Base-by-base conservation (phyloP, 2,797 vertebrate genomes). In the Ptychadena robeensis region DNA sequence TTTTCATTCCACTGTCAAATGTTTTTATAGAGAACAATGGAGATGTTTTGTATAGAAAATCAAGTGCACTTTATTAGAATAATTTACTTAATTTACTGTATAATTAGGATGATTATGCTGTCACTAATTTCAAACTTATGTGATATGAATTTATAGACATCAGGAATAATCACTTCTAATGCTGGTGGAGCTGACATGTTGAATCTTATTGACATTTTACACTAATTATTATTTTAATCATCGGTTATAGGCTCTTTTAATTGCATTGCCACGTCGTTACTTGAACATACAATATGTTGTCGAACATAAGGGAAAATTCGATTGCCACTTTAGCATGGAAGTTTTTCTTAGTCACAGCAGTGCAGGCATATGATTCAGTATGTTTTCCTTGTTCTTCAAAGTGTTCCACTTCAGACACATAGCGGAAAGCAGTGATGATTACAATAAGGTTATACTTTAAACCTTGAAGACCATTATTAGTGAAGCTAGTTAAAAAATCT, bases 61-160 rank as follows among this genome's bases (percentile, higher is more conserved):
- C 18, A 14, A 74, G 1, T 67, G 25, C 28, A 35, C 27, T 69
- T 79, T 84, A 80, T 67, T 64, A 59, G 53, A 72, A 67, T 64
- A 38, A 80, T 71, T 71, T 37, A 81, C 12, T 59, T 57, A 15
- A 48, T 40, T 35, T 37, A 34, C 37, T 75, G 38, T 10, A 38
- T 65, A 73, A 83, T 73, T 71, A 79, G 59, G 25, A 28, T 35
- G 37, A 80, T 80, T 80, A 80, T 25, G 63, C 34, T 72, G 66
- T 25, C 37, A 59, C 25, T 67, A 40, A 65, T 78, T 73, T 73
- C 15, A 38, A 73, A 44, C 6, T 57, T 64, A 28, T 74, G 35
- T 44, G 27, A 30, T 80, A 48, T 14, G 12, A 78, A 70, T 80
- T 80, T 40, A 79, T 22, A 68, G 30, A 25, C n/a, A 35, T 74